Percentiles rank a stretch among this genome's conserved stretches.
These are phyloP conservation scores for Ostrea edulis DNA, from an alignment of 1,140 invertebrate genomes.

Conservation along the genomic window DNA sequence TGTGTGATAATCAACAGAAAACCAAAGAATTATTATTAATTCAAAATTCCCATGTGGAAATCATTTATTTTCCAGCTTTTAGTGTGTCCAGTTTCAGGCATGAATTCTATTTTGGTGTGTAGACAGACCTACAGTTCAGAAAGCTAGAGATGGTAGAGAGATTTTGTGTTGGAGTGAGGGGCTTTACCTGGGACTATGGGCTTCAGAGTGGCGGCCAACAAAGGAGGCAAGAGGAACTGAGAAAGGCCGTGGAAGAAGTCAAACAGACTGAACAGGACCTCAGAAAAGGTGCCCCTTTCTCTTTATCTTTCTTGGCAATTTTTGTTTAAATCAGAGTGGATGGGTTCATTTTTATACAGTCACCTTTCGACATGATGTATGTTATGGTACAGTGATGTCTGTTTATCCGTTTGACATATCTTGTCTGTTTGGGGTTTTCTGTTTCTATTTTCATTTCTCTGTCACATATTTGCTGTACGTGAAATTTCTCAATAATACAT, in stretches of 20 bases:
- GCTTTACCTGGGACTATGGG: conserved; percentile 48
- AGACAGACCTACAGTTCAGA: not conserved
- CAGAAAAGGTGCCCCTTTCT: not conserved
- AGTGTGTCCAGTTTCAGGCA: too few species aligned
- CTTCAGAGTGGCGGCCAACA: conserved; percentile 40
- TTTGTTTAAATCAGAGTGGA: not conserved
- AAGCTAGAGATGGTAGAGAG: conserved; percentile 22
- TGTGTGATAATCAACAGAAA: too few species aligned
- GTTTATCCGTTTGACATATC: not conserved
- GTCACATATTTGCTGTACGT: too few species aligned
- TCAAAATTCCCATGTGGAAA: too few species aligned
- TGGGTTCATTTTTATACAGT: too few species aligned
- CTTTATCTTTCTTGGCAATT: not conserved
- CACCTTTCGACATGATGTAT: too few species aligned
- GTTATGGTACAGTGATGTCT: too few species aligned
- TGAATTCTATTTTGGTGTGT: not conserved
- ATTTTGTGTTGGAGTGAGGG: conserved; percentile 48
- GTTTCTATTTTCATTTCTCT: not conserved
- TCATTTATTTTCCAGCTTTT: too few species aligned
- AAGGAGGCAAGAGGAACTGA: conserved; percentile 43
- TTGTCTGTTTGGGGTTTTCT: not conserved
- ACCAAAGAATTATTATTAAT: too few species aligned
- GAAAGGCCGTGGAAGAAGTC: not conserved
- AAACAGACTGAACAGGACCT: conserved; percentile 20
- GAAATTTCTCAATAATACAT: too few species aligned